Percentiles rank a stretch among this genome's conserved stretches.
phyloP scores from a whole-genome alignment of 2,113 vertebrate genomes.

The Salminus brasiliensis region DNA sequence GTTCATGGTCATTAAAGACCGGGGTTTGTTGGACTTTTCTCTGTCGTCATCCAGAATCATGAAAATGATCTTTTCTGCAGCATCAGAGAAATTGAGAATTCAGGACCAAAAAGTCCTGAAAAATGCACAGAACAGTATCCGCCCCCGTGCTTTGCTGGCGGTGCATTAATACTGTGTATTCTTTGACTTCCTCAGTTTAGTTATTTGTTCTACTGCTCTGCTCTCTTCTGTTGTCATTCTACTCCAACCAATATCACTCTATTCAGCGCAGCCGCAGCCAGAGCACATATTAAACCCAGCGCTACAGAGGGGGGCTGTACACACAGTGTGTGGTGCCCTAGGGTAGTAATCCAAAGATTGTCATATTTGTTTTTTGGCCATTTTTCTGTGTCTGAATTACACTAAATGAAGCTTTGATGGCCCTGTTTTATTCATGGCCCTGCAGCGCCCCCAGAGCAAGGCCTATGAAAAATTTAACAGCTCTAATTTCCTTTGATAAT shows the following conservation, averaged over 20 bases:
- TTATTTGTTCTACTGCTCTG: background rate
- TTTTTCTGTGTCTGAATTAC: slow-evolving; percentile 43
- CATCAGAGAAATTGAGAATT: background rate
- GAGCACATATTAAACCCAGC: too few relatives aligned
- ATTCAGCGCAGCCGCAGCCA: too few relatives aligned
- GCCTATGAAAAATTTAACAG: slow-evolving; percentile 71
- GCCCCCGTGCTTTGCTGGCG: background rate
- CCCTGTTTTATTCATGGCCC: slow-evolving; percentile 49
- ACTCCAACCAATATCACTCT: too few relatives aligned
- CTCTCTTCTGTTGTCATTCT: too few relatives aligned
- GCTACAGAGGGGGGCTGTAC: too few relatives aligned
- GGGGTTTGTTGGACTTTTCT: too few relatives aligned
- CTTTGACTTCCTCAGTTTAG: background rate
- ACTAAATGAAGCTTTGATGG: slow-evolving; percentile 50
- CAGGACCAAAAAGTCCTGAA: background rate
- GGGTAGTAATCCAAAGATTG: slow-evolving; percentile 15
- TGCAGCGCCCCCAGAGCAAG: slow-evolving; percentile 54
- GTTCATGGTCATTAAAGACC: too few relatives aligned
- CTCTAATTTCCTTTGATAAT: slow-evolving; percentile 77
- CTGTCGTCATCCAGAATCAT: background rate
- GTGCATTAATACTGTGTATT: background rate
- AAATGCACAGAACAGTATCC: too few relatives aligned
- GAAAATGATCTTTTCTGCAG: background rate
- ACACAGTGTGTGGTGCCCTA: background rate
- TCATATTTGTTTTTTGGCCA: slow-evolving; percentile 40